Conservation (phyloP, 2,113 vertebrate genomes). For the Prunella himalayana region DNA sequence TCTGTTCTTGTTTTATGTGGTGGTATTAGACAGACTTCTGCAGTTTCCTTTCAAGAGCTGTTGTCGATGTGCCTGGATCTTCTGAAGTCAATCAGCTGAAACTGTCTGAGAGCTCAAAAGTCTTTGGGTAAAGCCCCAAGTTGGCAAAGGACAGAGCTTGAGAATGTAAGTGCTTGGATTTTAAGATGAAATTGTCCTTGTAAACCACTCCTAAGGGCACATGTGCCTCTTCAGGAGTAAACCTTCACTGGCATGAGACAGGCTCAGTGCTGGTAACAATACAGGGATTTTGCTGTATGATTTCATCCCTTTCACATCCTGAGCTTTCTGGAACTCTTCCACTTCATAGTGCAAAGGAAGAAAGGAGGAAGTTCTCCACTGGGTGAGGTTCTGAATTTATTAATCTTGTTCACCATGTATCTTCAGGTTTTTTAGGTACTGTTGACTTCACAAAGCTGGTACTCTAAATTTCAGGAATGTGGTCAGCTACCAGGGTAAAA, state of each 20-base stretch:
- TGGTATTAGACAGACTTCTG: neutral
- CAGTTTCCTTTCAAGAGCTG: neutral
- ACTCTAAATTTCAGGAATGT: neutral
- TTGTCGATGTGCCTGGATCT: neutral
- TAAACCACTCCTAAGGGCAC: neutral
- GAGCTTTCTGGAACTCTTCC: neutral
- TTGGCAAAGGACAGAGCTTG: neutral
- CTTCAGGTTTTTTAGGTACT: neutral
- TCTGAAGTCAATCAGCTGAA: neutral
- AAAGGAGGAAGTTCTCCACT: neutral
- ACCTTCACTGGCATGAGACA: neutral
- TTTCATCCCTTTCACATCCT: neutral
- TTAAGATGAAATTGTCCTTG: neutral
- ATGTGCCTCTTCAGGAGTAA: neutral
- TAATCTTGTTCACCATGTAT: neutral
- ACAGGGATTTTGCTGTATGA: neutral
- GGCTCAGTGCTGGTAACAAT: neutral
- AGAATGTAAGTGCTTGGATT: neutral
- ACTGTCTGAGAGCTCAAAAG: neutral
- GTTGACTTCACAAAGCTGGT: neutral
- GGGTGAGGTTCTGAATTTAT: neutral
- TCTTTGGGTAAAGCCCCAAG: neutral
- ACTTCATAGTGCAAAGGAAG: neutral
- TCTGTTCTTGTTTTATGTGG: neutral
- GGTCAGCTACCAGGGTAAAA: neutral